Conservation (phyloP, 2,113 vertebrate species). For the Halcyon malimbica region DNA sequence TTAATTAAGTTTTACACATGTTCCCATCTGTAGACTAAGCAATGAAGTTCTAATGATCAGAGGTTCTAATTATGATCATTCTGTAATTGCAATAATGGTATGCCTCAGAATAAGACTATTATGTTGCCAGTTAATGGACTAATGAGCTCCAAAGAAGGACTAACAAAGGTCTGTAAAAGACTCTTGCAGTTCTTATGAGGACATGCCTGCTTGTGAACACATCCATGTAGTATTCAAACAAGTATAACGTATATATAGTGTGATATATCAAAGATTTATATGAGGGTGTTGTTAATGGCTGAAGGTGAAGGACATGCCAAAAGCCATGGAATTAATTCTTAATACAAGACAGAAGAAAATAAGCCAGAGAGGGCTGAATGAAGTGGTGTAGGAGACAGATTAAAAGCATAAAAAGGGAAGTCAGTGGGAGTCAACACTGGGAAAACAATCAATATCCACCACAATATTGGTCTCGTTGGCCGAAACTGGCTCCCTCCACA, state of each 20-base stretch:
- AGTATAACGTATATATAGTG: not conserved
- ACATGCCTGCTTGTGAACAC: not conserved
- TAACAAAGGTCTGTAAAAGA: not conserved
- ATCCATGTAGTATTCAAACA: not conserved
- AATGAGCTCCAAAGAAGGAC: not conserved
- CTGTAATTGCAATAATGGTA: constrained; percentile 43
- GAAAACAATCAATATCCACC: constrained; percentile 6
- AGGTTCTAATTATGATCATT: constrained; percentile 42
- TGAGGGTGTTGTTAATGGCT: not conserved
- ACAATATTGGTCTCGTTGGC: not conserved
- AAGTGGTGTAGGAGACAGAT: constrained; percentile 16
- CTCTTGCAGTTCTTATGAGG: not conserved
- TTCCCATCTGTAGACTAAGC: not conserved
- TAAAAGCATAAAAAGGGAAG: constrained; percentile 27
- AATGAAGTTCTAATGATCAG: constrained; percentile 38
- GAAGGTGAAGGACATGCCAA: not conserved
- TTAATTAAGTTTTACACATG: constrained; percentile 54
- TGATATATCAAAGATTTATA: not conserved
- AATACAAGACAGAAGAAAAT: not conserved
- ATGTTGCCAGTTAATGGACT: constrained; percentile 6
- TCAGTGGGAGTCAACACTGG: not conserved
- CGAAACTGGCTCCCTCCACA: not conserved
- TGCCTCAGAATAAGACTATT: constrained; percentile 7
- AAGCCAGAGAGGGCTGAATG: not conserved
- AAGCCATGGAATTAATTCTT: not conserved